phyloP scores from a whole-genome alignment of 1,140 invertebrate genomes.

The Drosophila burlai region DNA sequence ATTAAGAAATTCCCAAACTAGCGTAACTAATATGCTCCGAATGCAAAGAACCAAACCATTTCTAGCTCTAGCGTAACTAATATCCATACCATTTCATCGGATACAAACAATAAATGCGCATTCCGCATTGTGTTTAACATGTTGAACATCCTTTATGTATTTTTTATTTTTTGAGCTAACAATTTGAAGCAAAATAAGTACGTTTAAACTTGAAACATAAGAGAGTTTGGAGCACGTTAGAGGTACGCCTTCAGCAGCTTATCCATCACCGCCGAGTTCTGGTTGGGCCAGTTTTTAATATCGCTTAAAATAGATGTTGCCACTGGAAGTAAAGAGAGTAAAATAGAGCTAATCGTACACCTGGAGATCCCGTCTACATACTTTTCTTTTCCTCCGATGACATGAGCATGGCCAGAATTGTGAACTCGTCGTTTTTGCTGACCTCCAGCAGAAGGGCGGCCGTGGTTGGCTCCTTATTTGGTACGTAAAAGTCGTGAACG shows the following conservation, averaged over 20 bases:
- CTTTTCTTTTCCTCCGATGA: constrained; percentile 72
- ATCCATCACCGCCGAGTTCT: constrained; percentile 34
- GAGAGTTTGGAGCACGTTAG: constrained; percentile 21
- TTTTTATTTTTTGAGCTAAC: constrained; percentile 54
- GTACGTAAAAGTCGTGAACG: constrained; percentile 70
- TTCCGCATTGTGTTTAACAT: constrained; percentile 11
- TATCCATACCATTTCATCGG: neutral
- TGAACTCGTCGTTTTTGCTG: constrained; percentile 71
- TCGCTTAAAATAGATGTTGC: constrained; percentile 51
- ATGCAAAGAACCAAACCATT: constrained; percentile 13
- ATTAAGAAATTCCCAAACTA: constrained; percentile 20
- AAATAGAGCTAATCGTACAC: neutral
- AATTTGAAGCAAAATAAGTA: constrained; percentile 54
- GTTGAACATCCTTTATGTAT: constrained; percentile 28
- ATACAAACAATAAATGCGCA: constrained; percentile 3
- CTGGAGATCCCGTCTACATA: neutral
- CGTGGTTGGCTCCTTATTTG: constrained; percentile 67
- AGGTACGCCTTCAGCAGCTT: constrained; percentile 53
- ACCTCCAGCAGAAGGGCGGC: constrained; percentile 66
- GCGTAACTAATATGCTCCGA: constrained; percentile 24
- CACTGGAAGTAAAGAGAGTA: constrained; percentile 43
- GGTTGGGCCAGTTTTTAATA: constrained; percentile 52
- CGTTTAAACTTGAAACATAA: constrained; percentile 29
- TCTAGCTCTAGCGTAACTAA: constrained; percentile 27
- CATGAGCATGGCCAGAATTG: constrained; percentile 74